Evolutionary conservation across 2,113 vertebrate species (phyloP), one percentile per base, ranked within the genome.

Genomic region (Cebidichthys violaceus): DNA sequence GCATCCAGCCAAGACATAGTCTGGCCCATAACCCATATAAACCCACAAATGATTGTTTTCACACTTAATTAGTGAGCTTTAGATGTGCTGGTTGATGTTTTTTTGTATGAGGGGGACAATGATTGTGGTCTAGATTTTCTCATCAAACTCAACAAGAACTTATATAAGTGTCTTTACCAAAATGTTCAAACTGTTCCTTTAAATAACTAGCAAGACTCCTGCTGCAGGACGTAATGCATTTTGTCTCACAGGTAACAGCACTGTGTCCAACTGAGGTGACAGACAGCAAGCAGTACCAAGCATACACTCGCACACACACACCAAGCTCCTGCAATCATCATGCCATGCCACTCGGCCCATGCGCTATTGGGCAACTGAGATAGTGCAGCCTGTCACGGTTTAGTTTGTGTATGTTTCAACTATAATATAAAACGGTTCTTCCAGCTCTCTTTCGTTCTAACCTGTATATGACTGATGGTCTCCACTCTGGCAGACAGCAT

Each of bases 321-420:
- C 20, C 22, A 69, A n/a, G 5, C 13, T 17, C 31, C 10, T 33
- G 14, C 45, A 41, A 24, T 22, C 35, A 69, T 73, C 22, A 31
- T 57, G 69, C 17, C 7, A 20, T 50, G 45, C 13, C 18, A 29
- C 47, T 57, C 55, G 17, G 27, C 22, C 0, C 18, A 27, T 22
- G 62, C 70, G 45, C 62, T 73, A 1, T 22, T 70, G 55, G 57
- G 41, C 74, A 50, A 6, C 35, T 41, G 24, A 82, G 59, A 3
- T 57, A 24, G 65, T 74, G 55, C 57, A n/a, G 31, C 41, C 68
- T 0, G 2, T 31, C 61, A 67, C 3, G 4, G 29, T 60, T 57
- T 69, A 27, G 72, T 85, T 67, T 67, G 45, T 68, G 31, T 52
- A 55, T 60, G 61, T 70, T 77, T 82, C 71, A 67, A 14, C 55